A percentile compares a stretch with the other conserved stretches of the same genome.
These are phyloP conservation scores for Protophormia terraenovae DNA, from an alignment of 2,888 invertebrate species.

Conservation along the genomic window DNA sequence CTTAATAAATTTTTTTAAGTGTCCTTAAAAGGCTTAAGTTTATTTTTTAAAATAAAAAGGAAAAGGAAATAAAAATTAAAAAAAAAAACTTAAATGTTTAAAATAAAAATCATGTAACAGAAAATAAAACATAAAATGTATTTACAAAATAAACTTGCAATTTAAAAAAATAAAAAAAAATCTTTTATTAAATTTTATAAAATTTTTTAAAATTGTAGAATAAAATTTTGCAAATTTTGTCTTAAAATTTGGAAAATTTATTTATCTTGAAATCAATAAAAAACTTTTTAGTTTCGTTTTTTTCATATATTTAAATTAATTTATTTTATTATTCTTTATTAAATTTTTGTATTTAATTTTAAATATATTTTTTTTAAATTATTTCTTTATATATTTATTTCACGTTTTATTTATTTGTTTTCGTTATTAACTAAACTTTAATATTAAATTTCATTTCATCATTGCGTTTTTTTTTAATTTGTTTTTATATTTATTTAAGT, in stretches of 20 bases:
- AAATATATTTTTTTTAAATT: not conserved
- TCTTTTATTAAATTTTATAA: not conserved
- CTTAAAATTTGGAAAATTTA: too few species aligned
- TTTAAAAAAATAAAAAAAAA: not conserved
- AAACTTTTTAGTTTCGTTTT: too few species aligned
- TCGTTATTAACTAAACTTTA: not conserved
- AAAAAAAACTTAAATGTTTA: not conserved
- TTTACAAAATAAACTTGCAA: constrained; percentile 33
- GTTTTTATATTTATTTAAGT: not conserved
- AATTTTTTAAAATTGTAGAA: not conserved
- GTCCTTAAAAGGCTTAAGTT: constrained; percentile 75
- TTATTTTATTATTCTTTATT: not conserved
- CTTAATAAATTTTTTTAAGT: constrained; percentile 74
- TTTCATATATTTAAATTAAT: too few species aligned
- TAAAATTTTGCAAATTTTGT: too few species aligned
- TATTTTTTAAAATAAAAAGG: constrained; percentile 21
- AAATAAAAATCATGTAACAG: not conserved
- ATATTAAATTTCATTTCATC: constrained; percentile 8
- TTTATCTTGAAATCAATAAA: too few species aligned
- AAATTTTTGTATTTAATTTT: constrained; percentile 15
- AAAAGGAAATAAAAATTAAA: constrained; percentile 19
- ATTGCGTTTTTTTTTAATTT: constrained; percentile 13
- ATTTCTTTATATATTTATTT: constrained; percentile 10
- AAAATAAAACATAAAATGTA: constrained; percentile 4
- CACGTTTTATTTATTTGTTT: not conserved